Conservation (phyloP, 2,888 invertebrate species). For the Lomographa bimaculata region DNA sequence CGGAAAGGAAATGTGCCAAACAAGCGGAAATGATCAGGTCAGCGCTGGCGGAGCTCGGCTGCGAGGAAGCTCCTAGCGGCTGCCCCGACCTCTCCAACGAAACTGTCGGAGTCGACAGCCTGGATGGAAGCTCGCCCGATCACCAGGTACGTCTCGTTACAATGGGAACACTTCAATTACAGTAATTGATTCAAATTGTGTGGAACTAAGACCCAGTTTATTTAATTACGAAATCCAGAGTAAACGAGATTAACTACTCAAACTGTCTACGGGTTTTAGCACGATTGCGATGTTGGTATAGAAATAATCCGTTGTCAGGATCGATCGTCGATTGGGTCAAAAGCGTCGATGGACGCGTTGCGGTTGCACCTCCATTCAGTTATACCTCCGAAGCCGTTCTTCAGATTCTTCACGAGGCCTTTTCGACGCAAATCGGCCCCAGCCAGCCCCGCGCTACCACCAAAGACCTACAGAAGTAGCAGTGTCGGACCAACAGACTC, state of each 20-base stretch:
- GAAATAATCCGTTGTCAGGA: constrained; percentile 53
- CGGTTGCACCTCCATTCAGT: constrained; percentile 83
- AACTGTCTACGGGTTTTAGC: too few relatives aligned
- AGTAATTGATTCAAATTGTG: constrained; percentile 16
- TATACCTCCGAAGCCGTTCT: constrained; percentile 83
- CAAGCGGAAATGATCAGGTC: constrained; percentile 93
- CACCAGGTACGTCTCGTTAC: constrained; percentile 79
- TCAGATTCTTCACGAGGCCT: constrained; percentile 86
- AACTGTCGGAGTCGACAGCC: constrained; percentile 85
- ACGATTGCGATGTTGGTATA: constrained; percentile 7
- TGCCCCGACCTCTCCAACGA: constrained; percentile 93
- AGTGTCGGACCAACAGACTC: constrained; percentile 76
- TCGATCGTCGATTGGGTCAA: constrained; percentile 80
- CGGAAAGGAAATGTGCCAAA: constrained; percentile 91
- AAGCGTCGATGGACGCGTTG: constrained; percentile 75
- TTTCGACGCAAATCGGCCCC: constrained; percentile 88
- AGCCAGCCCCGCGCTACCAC: constrained; percentile 85
- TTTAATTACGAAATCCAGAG: constrained; percentile 9
- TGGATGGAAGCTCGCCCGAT: constrained; percentile 85
- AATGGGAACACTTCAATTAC: constrained; percentile 9
- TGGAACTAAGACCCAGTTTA: constrained; percentile 4
- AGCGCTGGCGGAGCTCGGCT: constrained; percentile 93
- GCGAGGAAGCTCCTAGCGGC: constrained; percentile 93
- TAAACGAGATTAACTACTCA: constrained; percentile 5
- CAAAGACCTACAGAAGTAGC: constrained; percentile 77